phyloP scores from a whole-genome alignment of 2,113 vertebrate genomes.

The Ochotona princeps region DNA sequence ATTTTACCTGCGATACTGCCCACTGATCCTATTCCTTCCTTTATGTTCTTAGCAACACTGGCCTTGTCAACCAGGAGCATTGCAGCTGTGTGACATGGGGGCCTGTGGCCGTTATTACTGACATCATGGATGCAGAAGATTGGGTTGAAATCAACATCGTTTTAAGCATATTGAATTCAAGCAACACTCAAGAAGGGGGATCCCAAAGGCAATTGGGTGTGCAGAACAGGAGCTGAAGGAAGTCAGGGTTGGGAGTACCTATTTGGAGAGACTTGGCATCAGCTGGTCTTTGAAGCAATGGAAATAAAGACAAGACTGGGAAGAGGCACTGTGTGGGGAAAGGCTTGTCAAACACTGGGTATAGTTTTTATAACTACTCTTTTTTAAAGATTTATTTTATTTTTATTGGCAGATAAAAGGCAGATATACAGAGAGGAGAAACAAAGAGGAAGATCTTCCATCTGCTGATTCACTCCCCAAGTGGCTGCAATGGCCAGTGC shows the following conservation, averaged over 20 bases:
- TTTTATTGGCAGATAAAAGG: too few species aligned
- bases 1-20: too few species aligned
- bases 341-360: background rate
- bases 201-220: background rate
- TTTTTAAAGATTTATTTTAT: background rate
- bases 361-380: constrained; percentile 17
- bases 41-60: background rate
- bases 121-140: background rate
- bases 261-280: background rate
- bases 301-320: background rate
- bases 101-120: background rate
- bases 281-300: background rate
- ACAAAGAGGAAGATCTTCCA: too few species aligned
- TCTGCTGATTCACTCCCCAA: too few species aligned
- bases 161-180: background rate
- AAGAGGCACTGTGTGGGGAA: background rate
- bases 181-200: background rate
- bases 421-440: too few species aligned
- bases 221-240: background rate
- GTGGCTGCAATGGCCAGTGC: too few species aligned
- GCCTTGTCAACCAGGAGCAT: background rate
- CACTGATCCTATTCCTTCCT: background rate
- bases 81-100: background rate
- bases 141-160: background rate
- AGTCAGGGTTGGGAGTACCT: background rate